Conservation (phyloP, 2,797 vertebrate genomes). For the Xenentodon cancila region DNA sequence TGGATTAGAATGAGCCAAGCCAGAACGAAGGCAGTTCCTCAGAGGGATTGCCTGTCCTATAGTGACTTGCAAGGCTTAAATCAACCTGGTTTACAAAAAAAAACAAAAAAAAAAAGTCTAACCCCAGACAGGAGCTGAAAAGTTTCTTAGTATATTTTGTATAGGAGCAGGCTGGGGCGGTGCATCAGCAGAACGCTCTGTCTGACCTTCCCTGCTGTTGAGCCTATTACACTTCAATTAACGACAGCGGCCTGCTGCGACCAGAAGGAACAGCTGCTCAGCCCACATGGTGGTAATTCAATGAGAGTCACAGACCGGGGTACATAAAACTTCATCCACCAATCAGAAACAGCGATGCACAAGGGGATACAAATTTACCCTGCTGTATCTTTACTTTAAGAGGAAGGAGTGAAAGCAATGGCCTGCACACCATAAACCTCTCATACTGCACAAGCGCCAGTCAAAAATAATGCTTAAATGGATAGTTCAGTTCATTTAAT, state of each 20-base stretch:
- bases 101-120: background rate
- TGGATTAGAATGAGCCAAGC: no score
- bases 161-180: slow-evolving; percentile 65
- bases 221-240: slow-evolving; percentile 94
- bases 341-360: slow-evolving; percentile 80
- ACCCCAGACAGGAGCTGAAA: slow-evolving; percentile 23
- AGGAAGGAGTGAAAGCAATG: slow-evolving; percentile 42
- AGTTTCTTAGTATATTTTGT: slow-evolving; percentile 49
- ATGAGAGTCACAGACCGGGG: slow-evolving; percentile 82
- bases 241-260: slow-evolving; percentile 84
- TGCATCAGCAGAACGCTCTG: slow-evolving; percentile 81
- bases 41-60: no score
- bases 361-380: slow-evolving; percentile 79
- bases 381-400: slow-evolving; percentile 69
- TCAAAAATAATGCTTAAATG: slow-evolving; percentile 42
- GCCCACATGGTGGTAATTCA: slow-evolving; percentile 91
- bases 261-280: slow-evolving; percentile 91
- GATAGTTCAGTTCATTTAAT: slow-evolving; percentile 69
- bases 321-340: slow-evolving; percentile 82
- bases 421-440: slow-evolving; percentile 50
- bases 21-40: no score
- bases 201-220: slow-evolving; percentile 91
- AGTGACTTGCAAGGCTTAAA: no score
- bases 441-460: slow-evolving; percentile 39
- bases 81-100: no score